phyloP scores from a whole-genome alignment of 1,140 invertebrate species.

The Drosophila carrolli region DNA sequence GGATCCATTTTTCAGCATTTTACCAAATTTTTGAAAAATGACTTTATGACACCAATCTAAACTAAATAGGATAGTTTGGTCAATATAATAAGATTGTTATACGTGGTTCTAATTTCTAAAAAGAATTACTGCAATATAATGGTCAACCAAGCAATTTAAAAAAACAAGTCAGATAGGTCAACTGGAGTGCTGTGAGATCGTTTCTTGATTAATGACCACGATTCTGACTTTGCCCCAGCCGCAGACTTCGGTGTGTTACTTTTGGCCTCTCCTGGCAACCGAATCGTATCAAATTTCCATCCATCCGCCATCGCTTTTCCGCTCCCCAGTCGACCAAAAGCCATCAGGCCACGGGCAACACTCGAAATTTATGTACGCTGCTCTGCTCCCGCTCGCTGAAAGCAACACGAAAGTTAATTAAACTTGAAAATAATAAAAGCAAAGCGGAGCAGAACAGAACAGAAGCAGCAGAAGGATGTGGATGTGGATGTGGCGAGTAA shows the following conservation, averaged over 20 bases:
- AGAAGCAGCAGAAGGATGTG: constrained; percentile 18
- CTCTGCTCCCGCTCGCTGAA: constrained; percentile 44
- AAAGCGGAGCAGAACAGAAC: constrained; percentile 45
- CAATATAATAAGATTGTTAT: too few relatives aligned
- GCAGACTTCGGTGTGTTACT: constrained; percentile 21
- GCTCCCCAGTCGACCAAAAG: constrained; percentile 40
- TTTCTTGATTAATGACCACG: not conserved
- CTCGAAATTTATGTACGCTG: constrained; percentile 71
- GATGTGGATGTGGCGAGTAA: constrained; percentile 50
- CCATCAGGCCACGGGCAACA: constrained; percentile 55
- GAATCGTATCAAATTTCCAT: constrained; percentile 73
- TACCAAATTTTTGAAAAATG: too few relatives aligned
- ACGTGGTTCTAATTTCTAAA: too few relatives aligned
- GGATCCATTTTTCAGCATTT: too few relatives aligned
- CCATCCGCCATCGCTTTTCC: constrained; percentile 19
- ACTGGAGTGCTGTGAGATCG: constrained; percentile 11
- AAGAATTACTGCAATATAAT: not conserved
- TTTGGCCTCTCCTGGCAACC: constrained; percentile 27
- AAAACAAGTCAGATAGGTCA: not conserved
- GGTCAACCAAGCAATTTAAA: not conserved
- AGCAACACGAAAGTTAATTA: constrained; percentile 80
- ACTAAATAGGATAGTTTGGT: too few relatives aligned
- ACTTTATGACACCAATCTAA: too few relatives aligned
- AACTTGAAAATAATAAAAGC: constrained; percentile 83
- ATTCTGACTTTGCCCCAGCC: constrained; percentile 7